These are phyloP conservation scores for Megastigmus dorsalis DNA, from an alignment of 2,888 invertebrate species.

Conservation along the genomic window DNA sequence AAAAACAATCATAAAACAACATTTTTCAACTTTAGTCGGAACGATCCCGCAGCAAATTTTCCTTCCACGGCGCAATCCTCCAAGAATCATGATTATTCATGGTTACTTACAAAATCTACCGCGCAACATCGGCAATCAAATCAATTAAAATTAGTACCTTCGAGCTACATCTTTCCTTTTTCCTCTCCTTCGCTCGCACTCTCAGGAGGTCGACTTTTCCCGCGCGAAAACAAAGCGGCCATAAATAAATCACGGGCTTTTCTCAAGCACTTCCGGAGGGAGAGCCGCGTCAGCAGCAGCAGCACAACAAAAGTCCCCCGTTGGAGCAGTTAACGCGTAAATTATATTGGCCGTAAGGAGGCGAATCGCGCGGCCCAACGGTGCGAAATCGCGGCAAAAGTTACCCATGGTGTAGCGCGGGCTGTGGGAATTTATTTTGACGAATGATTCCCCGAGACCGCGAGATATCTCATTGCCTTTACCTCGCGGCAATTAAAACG, in stretches of 20 bases:
- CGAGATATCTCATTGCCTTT: not conserved
- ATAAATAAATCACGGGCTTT: conserved; percentile 29
- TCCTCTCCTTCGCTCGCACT: not conserved
- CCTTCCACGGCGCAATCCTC: no score
- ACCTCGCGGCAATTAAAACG: conserved; percentile 19
- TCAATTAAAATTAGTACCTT: conserved; percentile 16
- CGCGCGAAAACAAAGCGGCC: conserved; percentile 11
- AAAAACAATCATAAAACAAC: no score
- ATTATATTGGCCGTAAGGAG: conserved; percentile 37
- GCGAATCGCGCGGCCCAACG: conserved; percentile 19
- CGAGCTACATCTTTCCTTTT: no score
- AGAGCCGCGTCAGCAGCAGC: no score
- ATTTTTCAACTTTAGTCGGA: no score
- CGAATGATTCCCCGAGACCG: not conserved
- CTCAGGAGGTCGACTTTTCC: not conserved
- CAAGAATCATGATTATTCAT: no score
- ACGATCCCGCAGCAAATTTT: no score
- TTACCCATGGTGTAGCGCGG: not conserved
- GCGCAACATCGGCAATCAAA: not conserved
- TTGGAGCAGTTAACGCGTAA: conserved; percentile 44
- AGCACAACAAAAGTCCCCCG: conserved; percentile 35
- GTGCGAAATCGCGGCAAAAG: conserved; percentile 13
- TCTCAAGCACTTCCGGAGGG: conserved; percentile 13
- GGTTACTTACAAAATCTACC: not conserved
- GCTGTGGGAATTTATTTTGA: conserved; percentile 23